Evolutionary conservation across 2,797 vertebrate species (phyloP).

Genomic region (Takifugu ocellatus): DNA sequence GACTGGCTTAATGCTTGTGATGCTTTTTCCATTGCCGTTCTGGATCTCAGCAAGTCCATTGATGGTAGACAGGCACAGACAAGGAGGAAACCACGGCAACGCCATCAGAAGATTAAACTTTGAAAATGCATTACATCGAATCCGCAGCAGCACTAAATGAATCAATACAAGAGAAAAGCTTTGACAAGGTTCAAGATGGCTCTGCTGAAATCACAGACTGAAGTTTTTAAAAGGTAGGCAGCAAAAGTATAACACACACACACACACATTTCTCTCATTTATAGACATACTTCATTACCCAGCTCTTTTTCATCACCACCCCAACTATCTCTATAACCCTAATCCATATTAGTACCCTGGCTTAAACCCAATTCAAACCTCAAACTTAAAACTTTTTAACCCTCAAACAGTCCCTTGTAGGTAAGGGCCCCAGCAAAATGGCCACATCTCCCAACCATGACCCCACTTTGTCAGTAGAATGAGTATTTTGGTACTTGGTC

Average conservation of each 20-base stretch:
- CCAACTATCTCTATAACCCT: too few relatives aligned
- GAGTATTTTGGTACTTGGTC: too few relatives aligned
- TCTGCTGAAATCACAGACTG: slow-evolving; percentile 1
- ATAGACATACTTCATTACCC: too few relatives aligned
- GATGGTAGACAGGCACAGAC: slow-evolving; percentile 27
- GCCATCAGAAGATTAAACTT: slow-evolving; percentile 37
- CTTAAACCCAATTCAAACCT: too few relatives aligned
- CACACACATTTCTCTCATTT: not conserved
- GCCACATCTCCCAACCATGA: too few relatives aligned
- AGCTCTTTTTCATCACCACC: too few relatives aligned
- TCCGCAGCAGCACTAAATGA: slow-evolving; percentile 28
- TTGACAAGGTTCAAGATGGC: slow-evolving; percentile 20
- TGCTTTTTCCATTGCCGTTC: slow-evolving; percentile 13
- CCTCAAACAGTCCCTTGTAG: too few relatives aligned
- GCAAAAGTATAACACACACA: slow-evolving; percentile 8
- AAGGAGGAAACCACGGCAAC: slow-evolving; percentile 36
- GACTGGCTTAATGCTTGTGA: slow-evolving; percentile 24
- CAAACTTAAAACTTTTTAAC: too few relatives aligned
- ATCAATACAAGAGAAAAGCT: slow-evolving; percentile 16
- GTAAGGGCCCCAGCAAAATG: too few relatives aligned
- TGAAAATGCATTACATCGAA: slow-evolving; percentile 28
- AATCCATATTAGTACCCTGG: too few relatives aligned
- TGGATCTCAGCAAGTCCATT: slow-evolving; percentile 20
- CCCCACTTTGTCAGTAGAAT: too few relatives aligned
- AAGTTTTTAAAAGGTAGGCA: not conserved